Evolutionary conservation across 2,888 invertebrate species (phyloP), one percentile per base, ranked within the genome.

Genomic region (Eucera pruinosa): DNA sequence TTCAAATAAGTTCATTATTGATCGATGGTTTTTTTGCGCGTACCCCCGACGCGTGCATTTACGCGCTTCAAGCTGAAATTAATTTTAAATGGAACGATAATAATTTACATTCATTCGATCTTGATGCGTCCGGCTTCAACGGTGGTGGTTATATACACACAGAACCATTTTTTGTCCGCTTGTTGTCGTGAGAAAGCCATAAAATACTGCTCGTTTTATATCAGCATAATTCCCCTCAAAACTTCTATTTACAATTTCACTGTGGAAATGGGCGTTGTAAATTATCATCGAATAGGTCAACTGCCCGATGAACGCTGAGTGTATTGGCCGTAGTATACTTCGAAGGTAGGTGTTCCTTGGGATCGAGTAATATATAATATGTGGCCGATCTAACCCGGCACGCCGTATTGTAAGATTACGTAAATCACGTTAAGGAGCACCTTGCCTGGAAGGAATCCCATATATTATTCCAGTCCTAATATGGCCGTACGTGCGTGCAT

Each of bases 401-500:
- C 86, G 88, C 79, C 87, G 86, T 88, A 86, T 88, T 86, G 86
- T 89, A 89, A 91, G 91, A 91, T 88, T 89, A 86, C 86, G 90
- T 92, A 92, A 91, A 92, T 92, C 92, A 91, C 86, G 86, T 86
- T 89, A 89, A 88, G 88, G 88, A 88, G 84, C 82, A 86, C 83
- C 87, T 87, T 86, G 80, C 80, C 84, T 84, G 72, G 87, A 84
- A 83, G 87, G 87, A 86, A 87, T 79, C 85, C 84, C 88, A 88
- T 91, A 91, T 89, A 91, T 91, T 90, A 91, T 88, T 86, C 89
- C 72, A 77, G 76, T 88, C 88, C 88, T 89, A 90, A 90, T 90
- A 90, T 85, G 90, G 84, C 85, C 87, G 90, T 91, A 92, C 92
- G 92, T 92, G 92, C 91, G 90, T 91, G 89, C 89, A 89, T 87